Evolutionary conservation across 2,113 vertebrate genomes (phyloP), one percentile per base, ranked within the genome.

Genomic region (Neolamprologus caudopunctatus): DNA sequence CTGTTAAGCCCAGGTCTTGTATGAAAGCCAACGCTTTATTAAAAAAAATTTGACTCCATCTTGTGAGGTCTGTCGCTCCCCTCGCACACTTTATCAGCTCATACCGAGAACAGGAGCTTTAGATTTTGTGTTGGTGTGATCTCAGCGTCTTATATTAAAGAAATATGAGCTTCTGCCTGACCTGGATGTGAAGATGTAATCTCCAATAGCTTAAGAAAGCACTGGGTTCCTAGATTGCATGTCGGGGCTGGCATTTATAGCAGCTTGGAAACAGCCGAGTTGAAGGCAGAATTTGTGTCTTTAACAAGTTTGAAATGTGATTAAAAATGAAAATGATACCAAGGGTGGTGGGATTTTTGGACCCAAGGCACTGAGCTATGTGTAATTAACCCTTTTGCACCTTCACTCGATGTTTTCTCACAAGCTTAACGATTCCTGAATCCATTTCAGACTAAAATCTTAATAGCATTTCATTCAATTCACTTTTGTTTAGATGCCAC

Each of bases 141-240:
- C 86, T 84, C 79, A 57, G 26, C 21, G n/a, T 55, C 28, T 78
- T 85, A 92, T 90, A 84, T 78, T 78, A 86, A 91, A 87, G 87
- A 83, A 93, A 92, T 50, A 84, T 81, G 89, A 93, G 89, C 84
- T 47, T 61, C 68, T 1, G 54, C 26, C 87, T 51, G 78, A 84
- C 78, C 78, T 79, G 78, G 55, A 86, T 81, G 78, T 80, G 35
- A 73, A 92, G 85, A 86, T 91, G 55, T 87, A 80, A 92, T 90
- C 78, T 87, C 83, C 61, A n/a, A 63, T 84, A 87, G 80, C 82
- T 88, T 82, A 24, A 82, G 51, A 35, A 51, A 73, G 19, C 79
- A 19, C 82, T 71, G 7, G 31, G 28, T 26, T 86, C 17, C 61
- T 83, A 40, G 57, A 88, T 33, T 83, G 58, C 75, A 85, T 37